Base-by-base conservation (phyloP, 1,140 invertebrate species). In the Drosophila hydei region DNA sequence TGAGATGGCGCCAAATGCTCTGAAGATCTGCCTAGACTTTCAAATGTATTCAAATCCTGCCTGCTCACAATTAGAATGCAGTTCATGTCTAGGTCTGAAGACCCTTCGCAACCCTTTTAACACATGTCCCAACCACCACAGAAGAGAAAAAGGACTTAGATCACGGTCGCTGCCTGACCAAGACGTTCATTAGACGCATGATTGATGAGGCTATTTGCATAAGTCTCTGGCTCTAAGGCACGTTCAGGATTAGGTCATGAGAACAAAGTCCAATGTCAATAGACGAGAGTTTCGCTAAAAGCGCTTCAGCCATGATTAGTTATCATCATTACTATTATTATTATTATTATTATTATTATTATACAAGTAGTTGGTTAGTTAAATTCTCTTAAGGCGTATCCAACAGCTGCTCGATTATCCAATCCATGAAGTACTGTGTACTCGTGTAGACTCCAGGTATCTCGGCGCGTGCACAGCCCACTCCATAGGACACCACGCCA, bases 371-470 rank as follows among this genome's bases (percentile, higher is more conserved):
- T 23, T 30, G 16, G 21, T 48, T 23, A 21, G 25, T 4, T n/a
- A 30, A 27, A 47, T 8, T 14, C n/a, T 8, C 38, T 67, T 21
- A 72, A 12, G 69, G 61, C 14, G 83, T 88, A 33, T 88, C 8
- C 59, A 69, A 65, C 38, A 91, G 62, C 52, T 77, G 79, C 8
- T 77, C 33, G 25, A 77, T 48, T 25, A 92, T 91, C 91, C 91
- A 92, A 47, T 95, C 93, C 16, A 95, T 69, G 64, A 93, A 95
- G 23, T 92, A 67, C 8, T 94, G 92, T 0, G 96, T 94, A 60
- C 94, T 93, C 0, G 95, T 93, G 83, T 97, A 97, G 4, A 97
- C 95, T 0, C 96, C 96, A 0, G 96, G 96, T 60, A 93, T 94
- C 3, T 94, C 93, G 1, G 93, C 92, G 69, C 94, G 93, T 1